A percentile compares a stretch with the other conserved stretches of the same genome.
phyloP scores from a whole-genome alignment of 2,888 invertebrate genomes.

The Poecilus cupreus region DNA sequence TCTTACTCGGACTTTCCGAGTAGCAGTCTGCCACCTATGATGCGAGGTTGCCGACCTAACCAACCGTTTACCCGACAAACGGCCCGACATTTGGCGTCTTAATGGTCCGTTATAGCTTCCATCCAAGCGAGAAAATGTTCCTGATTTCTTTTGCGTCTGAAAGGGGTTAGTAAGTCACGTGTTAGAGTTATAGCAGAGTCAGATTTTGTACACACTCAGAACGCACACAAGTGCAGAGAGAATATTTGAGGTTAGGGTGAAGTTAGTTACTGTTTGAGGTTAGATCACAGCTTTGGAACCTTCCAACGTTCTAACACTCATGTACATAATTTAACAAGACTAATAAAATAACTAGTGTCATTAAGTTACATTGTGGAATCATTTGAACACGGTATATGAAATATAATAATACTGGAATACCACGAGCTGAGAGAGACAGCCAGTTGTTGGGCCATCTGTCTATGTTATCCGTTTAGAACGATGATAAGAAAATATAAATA shows the following conservation, averaged over 20 bases:
- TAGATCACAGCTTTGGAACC: background rate
- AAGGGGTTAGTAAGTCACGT: constrained; percentile 18
- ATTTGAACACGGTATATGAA: too few species aligned
- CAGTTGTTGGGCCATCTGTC: too few species aligned
- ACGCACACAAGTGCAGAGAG: background rate
- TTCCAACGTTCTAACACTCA: background rate
- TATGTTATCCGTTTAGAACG: too few species aligned
- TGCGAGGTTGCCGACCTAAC: constrained; percentile 69
- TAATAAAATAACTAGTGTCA: too few species aligned
- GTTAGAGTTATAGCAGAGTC: background rate
- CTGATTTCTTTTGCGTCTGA: constrained; percentile 72
- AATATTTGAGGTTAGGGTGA: too few species aligned
- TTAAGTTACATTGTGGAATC: too few species aligned
- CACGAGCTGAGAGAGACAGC: too few species aligned
- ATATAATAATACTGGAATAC: too few species aligned
- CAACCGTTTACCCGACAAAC: constrained; percentile 76
- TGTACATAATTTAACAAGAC: too few species aligned
- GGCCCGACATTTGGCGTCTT: constrained; percentile 80
- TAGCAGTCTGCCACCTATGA: constrained; percentile 81
- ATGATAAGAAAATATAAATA: background rate
- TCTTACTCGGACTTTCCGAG: constrained; percentile 87
- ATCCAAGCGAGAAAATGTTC: constrained; percentile 80
- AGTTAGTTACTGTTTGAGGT: background rate
- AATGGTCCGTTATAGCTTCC: constrained; percentile 79
- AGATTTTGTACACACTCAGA: background rate